Conservation (phyloP, 2,113 vertebrate genomes). For the Catharus fuscescens region DNA sequence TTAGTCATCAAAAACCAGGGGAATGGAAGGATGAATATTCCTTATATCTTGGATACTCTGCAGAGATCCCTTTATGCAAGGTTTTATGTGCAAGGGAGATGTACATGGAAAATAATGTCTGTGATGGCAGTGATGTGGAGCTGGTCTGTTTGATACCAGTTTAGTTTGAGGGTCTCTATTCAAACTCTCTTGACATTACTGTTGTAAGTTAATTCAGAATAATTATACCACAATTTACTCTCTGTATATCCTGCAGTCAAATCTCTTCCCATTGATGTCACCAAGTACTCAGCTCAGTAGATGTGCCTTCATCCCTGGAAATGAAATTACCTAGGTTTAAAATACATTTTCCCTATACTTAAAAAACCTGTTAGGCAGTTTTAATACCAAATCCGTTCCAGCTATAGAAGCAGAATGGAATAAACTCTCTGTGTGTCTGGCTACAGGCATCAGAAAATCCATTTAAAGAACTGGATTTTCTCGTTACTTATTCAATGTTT, state of each 20-base stretch:
- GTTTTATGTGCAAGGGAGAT: not conserved
- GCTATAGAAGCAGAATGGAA: not conserved
- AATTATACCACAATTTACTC: not conserved
- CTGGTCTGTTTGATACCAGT: not conserved
- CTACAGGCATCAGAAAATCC: slow-evolving; percentile 1
- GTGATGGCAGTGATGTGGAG: not conserved
- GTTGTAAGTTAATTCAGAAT: not conserved
- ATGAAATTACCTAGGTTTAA: not conserved
- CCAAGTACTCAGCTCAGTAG: not conserved
- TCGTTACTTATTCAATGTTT: not conserved
- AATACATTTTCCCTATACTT: not conserved
- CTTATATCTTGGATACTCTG: not conserved
- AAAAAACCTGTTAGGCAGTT: not conserved
- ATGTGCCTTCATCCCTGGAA: not conserved
- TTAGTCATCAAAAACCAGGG: not conserved
- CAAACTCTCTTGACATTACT: not conserved
- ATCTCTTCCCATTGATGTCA: not conserved
- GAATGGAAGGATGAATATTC: not conserved
- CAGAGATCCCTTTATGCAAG: not conserved
- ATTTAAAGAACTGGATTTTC: not conserved
- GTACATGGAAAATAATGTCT: not conserved
- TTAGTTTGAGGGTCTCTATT: not conserved
- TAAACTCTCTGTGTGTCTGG: not conserved
- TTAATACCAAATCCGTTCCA: not conserved
- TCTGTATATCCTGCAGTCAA: not conserved